Base-by-base conservation (phyloP, 2,888 invertebrate genomes). In the Tanytarsus gracilentus region DNA sequence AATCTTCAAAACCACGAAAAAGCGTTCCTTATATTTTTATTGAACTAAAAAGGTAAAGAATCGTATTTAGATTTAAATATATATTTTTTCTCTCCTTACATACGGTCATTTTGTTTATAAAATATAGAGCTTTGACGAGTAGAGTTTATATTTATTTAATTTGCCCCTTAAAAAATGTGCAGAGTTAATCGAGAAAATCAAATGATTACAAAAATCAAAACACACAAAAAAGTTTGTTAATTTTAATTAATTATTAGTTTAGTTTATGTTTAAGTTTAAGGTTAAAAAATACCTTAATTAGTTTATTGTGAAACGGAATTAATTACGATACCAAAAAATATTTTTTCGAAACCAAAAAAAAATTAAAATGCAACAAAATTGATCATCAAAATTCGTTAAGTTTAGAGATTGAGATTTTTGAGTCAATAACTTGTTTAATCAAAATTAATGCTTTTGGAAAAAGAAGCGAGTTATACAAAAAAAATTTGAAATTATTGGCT, bases 401-500 rank as follows among this genome's bases (percentile, higher is more conserved):
- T 36, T 29, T 40, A 21, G 30, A 26, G 23, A 25, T 56, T 58
- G 58, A 58, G 58, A 58, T 58, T 44, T 58, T 9, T 30, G 58
- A 58, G 58, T 58, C 58, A 58, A 48, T 58, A 48, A 48, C 8
- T 48, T 58, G 27, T 48, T 48, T 48, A 26, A 48, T 58, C 58
- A 25, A 58, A 58, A 58, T 58, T 58, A 30, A 48, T 48, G 29
- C 6, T 51, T 39, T 58, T 18, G 8, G 30, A 18, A 7, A 56
- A 56, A 27, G 23, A 9, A 53, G n/a, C 23, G 18, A 23, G 18
- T 44, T 21, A 23, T 36, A 29, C 40, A 58, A 36, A 55, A 55
- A 40, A 55, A 55, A 21, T 55, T 48, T 48, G 58, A 40, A 58
- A 58, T 48, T 48, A 58, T 58, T 58, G 58, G 58, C 58, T 58